Evolutionary conservation across 2,888 invertebrate species (phyloP).

Genomic region (Acleris laterana): DNA sequence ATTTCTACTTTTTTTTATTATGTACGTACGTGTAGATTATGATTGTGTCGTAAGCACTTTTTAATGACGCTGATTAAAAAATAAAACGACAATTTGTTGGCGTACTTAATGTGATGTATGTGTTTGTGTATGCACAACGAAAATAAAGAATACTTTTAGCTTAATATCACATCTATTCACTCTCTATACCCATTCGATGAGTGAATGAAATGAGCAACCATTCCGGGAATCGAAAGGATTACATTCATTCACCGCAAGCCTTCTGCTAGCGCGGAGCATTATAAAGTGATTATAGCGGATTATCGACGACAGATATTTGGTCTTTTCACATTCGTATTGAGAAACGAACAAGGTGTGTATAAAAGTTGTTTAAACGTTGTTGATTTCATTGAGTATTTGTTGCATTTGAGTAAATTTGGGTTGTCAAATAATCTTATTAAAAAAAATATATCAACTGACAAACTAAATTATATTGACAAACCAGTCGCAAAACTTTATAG

Average conservation of each 20-base stretch:
- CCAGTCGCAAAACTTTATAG: too few species aligned
- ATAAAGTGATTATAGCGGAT: conserved; percentile 25
- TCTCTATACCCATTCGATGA: neutral
- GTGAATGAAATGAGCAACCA: conserved; percentile 13
- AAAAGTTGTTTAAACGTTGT: neutral
- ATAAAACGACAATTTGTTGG: too few species aligned
- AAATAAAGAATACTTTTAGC: neutral
- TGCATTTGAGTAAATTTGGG: too few species aligned
- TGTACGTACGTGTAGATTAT: too few species aligned
- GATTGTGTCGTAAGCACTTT: too few species aligned
- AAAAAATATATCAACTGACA: too few species aligned
- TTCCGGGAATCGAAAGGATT: conserved; percentile 30
- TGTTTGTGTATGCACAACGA: neutral
- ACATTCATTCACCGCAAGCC: conserved; percentile 8
- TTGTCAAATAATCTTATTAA: too few species aligned
- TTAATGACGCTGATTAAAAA: too few species aligned
- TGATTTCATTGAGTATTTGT: too few species aligned
- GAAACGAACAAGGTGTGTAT: conserved; percentile 1
- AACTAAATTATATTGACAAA: too few species aligned
- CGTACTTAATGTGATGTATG: too few species aligned
- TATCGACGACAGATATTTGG: conserved; percentile 16
- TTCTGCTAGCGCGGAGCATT: neutral
- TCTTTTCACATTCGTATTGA: conserved; percentile 17
- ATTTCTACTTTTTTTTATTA: too few species aligned
- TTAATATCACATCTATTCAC: conserved; percentile 5